phyloP scores from a whole-genome alignment of 2,888 invertebrate genomes.

The Macrosiphum euphorbiae region DNA sequence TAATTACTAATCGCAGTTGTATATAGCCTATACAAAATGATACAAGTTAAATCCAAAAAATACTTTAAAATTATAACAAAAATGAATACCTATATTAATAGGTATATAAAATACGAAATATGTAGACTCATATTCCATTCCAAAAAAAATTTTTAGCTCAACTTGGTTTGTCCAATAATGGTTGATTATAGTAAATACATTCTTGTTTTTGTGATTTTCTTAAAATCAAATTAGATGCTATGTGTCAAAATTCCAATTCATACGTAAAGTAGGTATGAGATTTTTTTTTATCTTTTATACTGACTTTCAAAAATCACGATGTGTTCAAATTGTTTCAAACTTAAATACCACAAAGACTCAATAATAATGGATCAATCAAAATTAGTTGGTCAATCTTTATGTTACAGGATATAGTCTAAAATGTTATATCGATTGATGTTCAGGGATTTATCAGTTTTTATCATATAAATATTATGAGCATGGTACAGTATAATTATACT shows the following conservation, averaged over 20 bases:
- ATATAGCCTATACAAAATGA: background rate
- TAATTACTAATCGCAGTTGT: background rate
- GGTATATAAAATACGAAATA: no score
- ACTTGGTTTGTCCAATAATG: background rate
- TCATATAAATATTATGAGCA: no score
- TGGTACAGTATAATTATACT: background rate
- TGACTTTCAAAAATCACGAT: background rate
- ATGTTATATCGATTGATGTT: no score
- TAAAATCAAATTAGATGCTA: background rate
- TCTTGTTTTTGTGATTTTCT: background rate
- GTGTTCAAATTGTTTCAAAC: no score
- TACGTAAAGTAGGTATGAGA: background rate
- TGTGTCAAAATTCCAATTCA: background rate
- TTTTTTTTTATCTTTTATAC: background rate
- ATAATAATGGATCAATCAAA: no score
- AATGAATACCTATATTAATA: background rate
- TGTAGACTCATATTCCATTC: background rate
- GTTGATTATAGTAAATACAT: background rate
- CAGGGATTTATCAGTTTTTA: no score
- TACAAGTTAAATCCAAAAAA: background rate
- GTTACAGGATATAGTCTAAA: no score
- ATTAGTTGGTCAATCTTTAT: no score
- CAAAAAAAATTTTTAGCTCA: background rate
- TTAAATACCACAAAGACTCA: no score
- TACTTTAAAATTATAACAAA: background rate